Percentiles rank a stretch among this genome's conserved stretches.
These are phyloP conservation scores for Holacanthella duospinosa DNA, from an alignment of 2,888 invertebrate genomes.

Conservation along the genomic window DNA sequence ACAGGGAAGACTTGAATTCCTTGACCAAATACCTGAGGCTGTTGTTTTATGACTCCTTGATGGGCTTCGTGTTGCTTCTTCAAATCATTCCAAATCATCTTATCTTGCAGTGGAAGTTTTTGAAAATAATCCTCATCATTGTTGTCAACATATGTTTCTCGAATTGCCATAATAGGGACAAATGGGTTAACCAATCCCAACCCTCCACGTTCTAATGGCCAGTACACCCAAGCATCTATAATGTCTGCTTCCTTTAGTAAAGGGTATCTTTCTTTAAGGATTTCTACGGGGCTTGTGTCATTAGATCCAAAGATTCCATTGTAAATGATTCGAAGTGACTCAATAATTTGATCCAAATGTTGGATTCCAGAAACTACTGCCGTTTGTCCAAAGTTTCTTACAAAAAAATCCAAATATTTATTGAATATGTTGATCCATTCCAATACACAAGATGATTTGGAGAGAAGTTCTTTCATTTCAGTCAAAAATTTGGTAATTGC, in stretches of 20 bases:
- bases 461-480: constrained; percentile 21
- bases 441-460: constrained; percentile 15
- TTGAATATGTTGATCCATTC: constrained; percentile 28
- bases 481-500: constrained; percentile 11
- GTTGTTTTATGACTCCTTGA: constrained; percentile 8
- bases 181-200: constrained; percentile 24
- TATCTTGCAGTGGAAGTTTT: constrained; percentile 10
- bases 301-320: constrained; percentile 14
- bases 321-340: constrained; percentile 17
- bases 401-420: constrained; percentile 24
- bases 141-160: constrained; percentile 8
- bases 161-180: constrained; percentile 14
- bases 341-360: constrained; percentile 22
- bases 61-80: background rate
- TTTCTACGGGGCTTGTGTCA: constrained; percentile 15
- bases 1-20: background rate
- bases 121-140: constrained; percentile 7
- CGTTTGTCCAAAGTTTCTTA: constrained; percentile 27
- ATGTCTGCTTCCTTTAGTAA: constrained; percentile 16
- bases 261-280: constrained; percentile 18
- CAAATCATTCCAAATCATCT: constrained; percentile 5
- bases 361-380: constrained; percentile 19
- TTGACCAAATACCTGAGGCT: background rate
- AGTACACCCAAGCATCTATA: constrained; percentile 27
- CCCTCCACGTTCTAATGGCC: constrained; percentile 27